Conservation (phyloP, 2,113 vertebrate genomes). For the Patagioenas fasciata region DNA sequence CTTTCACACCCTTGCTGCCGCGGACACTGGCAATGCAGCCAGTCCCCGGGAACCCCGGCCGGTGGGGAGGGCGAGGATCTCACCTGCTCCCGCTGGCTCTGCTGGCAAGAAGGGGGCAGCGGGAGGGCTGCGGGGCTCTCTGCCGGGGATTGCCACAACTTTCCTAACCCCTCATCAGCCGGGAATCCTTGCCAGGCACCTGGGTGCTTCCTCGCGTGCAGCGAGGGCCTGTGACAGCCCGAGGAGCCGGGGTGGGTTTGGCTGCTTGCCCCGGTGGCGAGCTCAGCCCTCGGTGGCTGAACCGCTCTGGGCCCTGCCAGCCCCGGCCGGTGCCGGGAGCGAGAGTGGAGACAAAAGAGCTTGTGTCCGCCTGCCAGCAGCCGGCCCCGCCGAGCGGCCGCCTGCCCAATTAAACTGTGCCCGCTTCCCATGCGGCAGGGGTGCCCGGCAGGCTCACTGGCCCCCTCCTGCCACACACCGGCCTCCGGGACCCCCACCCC, state of each 20-base stretch:
- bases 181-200: background rate
- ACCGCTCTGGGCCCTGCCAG: constrained; percentile 52
- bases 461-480: background rate
- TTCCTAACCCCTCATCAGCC: background rate
- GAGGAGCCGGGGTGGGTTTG: constrained; percentile 26
- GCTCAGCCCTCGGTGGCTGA: constrained; percentile 53
- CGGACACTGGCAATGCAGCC: fast-evolving
- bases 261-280: constrained; percentile 39
- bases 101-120: background rate
- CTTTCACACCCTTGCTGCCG: background rate
- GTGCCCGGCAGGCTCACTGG: background rate
- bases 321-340: constrained; percentile 55
- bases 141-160: background rate
- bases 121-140: background rate
- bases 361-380: constrained; percentile 69
- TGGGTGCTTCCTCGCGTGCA: constrained; percentile 31
- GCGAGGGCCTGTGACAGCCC: background rate
- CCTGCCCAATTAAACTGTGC: constrained; percentile 62
- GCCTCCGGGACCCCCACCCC: background rate
- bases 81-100: fast-evolving
- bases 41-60: background rate
- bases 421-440: constrained; percentile 55
- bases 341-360: constrained; percentile 60
- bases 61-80: fast-evolving
- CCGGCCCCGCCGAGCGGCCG: constrained; percentile 53